Conservation (phyloP, 1,140 invertebrate genomes). For the Conopomorpha cramerella region DNA sequence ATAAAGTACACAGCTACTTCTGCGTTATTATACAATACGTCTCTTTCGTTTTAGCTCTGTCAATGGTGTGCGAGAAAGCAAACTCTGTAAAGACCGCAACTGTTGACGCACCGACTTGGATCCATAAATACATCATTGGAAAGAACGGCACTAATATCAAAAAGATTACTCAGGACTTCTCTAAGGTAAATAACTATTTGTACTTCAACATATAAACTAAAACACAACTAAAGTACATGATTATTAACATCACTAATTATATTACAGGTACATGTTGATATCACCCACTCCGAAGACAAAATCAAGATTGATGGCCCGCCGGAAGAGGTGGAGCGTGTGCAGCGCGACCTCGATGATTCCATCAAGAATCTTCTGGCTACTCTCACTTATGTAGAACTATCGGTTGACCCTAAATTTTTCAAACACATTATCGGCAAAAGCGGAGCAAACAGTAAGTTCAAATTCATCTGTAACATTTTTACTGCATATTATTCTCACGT, state of each 20-base stretch:
- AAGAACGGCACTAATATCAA: slow-evolving; percentile 92
- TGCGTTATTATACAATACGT: too few species aligned
- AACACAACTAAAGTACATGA: too few species aligned
- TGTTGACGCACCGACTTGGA: slow-evolving; percentile 91
- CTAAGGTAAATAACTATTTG: slow-evolving; percentile 74
- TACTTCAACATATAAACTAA: too few species aligned
- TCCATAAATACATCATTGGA: slow-evolving; percentile 97
- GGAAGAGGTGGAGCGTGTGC: slow-evolving; percentile 89
- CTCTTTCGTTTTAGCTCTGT: slow-evolving; percentile 84
- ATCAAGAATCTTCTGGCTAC: slow-evolving; percentile 83
- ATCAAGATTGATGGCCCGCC: slow-evolving; percentile 96
- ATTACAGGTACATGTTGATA: slow-evolving; percentile 94
- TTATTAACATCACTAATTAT: too few species aligned
- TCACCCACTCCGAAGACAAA: slow-evolving; percentile 87
- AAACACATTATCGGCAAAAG: slow-evolving; percentile 97
- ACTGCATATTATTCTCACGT: too few species aligned
- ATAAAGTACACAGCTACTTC: too few species aligned
- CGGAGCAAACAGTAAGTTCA: slow-evolving; percentile 79
- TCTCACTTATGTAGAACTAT: slow-evolving; percentile 78
- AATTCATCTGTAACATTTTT: too few species aligned
- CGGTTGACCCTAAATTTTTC: slow-evolving; percentile 88
- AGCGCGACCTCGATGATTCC: slow-evolving; percentile 76
- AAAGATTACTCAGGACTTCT: slow-evolving; percentile 84
- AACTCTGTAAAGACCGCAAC: slow-evolving; percentile 89
- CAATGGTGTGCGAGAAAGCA: slow-evolving; percentile 94